Evolutionary conservation across 2,113 vertebrate genomes (phyloP).

Genomic region (Neogale vison): DNA sequence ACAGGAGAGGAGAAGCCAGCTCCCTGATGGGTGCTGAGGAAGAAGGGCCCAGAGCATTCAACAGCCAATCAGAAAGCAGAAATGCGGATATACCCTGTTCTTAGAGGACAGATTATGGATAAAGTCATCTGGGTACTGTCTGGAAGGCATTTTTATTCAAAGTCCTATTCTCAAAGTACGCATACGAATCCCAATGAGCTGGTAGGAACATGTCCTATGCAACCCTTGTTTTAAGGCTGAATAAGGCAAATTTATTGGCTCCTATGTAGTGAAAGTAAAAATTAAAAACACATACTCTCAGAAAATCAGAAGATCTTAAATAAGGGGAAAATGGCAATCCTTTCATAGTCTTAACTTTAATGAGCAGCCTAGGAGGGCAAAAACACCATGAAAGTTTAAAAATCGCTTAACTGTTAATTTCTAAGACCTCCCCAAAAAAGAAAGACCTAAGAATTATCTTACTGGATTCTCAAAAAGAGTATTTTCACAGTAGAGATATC

Average conservation of each 20-base stretch:
- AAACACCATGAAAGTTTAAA: neutral
- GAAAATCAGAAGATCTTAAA: neutral
- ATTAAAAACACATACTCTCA: neutral
- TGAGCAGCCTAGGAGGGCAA: neutral
- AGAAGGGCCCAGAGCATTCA: neutral
- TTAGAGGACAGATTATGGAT: neutral
- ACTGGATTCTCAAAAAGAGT: neutral
- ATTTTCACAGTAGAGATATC: neutral
- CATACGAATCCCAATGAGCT: neutral
- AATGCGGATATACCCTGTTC: neutral
- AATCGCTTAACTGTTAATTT: neutral
- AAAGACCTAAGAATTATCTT: neutral
- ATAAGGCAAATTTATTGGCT: neutral
- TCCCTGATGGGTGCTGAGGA: neutral
- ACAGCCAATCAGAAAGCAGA: neutral
- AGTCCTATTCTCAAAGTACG: neutral
- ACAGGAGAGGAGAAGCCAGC: neutral
- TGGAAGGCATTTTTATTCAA: neutral
- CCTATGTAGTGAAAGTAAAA: neutral
- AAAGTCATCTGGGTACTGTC: neutral
- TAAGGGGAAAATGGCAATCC: neutral
- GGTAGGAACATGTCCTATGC: neutral
- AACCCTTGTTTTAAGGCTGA: neutral
- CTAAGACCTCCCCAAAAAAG: neutral
- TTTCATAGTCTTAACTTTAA: neutral